Evolutionary conservation across 2,797 vertebrate genomes (phyloP), one percentile per base, ranked within the genome.

Genomic region (Notoglanidium macrostoma): DNA sequence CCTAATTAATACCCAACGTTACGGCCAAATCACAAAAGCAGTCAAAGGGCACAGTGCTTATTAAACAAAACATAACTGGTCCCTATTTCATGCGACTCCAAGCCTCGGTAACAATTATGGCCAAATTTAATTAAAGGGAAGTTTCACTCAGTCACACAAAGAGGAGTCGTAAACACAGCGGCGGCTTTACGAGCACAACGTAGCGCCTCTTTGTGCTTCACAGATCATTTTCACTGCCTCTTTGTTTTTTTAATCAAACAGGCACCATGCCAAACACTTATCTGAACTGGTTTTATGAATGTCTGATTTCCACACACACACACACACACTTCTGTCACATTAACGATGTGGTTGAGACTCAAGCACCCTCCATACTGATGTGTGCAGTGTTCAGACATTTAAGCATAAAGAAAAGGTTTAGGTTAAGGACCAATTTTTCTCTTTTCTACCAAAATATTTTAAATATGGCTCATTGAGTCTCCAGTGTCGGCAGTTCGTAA

Each of bases 51-150:
- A 63, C 83, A 70, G 46, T 14, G 46, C 67, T 70, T 77, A 86
- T 83, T 88, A 86, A 88, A 90, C 83, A 46, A 81, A 87, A 79
- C 63, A 78, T 86, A 81, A 89, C 87, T 77, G 68, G 72, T 55
- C 61, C 55, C 57, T 78, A 84, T 78, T 70, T 87, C 29, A 67
- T 82, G 74, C 15, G 35, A 87, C 61, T 86, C 76, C 86, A 77
- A 89, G 73, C 73, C 54, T 73, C 67, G 76, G 74, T 84, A 85
- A 89, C 88, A 86, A 90, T 89, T 85, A 89, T 51, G 26, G 63
- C 7, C 77, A 70, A 57, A 88, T 87, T 87, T 84, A 90, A 90
- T 90, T 86, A 90, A 87, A 87, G 61, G 61, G 84, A 85, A 80
- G 63, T 84, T 87, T 86, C 77, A 78, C 23, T 86, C 68, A 89